Evolutionary conservation across 2,113 vertebrate genomes (phyloP), one percentile per base, ranked within the genome.

Genomic region (Parus major): DNA sequence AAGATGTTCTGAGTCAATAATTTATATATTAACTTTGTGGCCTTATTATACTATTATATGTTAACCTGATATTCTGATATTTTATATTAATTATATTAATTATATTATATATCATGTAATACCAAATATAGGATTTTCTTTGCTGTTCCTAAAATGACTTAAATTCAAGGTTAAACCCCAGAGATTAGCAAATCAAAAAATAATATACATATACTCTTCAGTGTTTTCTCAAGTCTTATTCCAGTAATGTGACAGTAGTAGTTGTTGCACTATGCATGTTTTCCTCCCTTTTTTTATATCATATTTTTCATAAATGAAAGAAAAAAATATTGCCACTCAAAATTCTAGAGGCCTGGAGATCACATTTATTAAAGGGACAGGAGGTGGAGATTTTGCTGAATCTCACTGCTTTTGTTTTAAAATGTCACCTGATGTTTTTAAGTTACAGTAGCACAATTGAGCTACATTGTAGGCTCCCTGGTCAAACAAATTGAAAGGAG

Each of bases 401-500:
- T 31, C 16, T 77, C n/a, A 4, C 4, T 85, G 69, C 11, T 68
- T 93, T 90, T 76, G 50, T 82, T 95, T 95, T 77, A 70, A 93
- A 88, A 84, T 42, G 11, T 71, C 46, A 72, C 17, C 29, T 82
- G 19, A 27, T 70, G 42, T 5, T 96, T 96, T 84, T 68, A 88
- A 88, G 95, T 75, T 89, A 53, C 17, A 49, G 20, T 80, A 89
- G 36, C 31, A 83, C 41, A 73, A 65, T 65, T 56, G 16, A 57
- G 76, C 46, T 75, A 49, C 33, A n/a, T 41, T 69, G 23, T 53
- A 41, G 66, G 22, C 20, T 88, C 31, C 71, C 57, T 64, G 71
- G 64, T 79, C 70, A 88, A 92, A 88, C 49, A 95, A 93, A 95
- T 83, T 75, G 89, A 80, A 92, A 88, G 44, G 21, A 88, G 0